Evolutionary conservation across 2,888 invertebrate genomes (phyloP).

Genomic region (Andrena dorsata): DNA sequence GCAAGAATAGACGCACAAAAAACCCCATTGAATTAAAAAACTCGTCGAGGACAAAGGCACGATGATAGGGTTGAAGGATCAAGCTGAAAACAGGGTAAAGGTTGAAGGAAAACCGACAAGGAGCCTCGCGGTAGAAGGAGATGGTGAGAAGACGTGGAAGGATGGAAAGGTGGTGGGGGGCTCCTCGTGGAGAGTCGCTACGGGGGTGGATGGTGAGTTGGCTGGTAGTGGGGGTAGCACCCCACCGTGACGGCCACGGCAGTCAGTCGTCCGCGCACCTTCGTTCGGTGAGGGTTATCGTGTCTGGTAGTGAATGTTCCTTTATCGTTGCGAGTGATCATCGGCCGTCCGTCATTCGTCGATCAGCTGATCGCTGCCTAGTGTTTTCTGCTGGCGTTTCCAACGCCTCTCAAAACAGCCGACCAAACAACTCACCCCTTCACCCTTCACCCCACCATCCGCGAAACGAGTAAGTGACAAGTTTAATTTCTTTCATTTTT

Average conservation of each 20-base stretch:
- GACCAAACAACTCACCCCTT: neutral
- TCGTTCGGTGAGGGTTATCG: slow-evolving; percentile 81
- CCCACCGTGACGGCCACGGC: slow-evolving; percentile 72
- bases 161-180: slow-evolving; percentile 30
- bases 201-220: slow-evolving; percentile 28
- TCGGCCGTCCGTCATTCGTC: slow-evolving; percentile 50
- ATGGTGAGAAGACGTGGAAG: slow-evolving; percentile 35
- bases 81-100: slow-evolving; percentile 31
- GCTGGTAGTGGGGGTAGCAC: slow-evolving; percentile 66
- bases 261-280: slow-evolving; percentile 83
- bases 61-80: slow-evolving; percentile 4
- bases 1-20: no score
- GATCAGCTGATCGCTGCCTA: slow-evolving; percentile 53
- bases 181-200: slow-evolving; percentile 22
- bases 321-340: slow-evolving; percentile 42
- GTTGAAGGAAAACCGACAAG: slow-evolving; percentile 17
- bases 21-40: no score
- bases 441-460: neutral
- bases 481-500: neutral
- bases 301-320: slow-evolving; percentile 51
- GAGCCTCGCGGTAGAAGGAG: slow-evolving; percentile 3
- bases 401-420: neutral
- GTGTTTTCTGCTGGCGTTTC: slow-evolving; percentile 23
- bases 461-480: slow-evolving; percentile 14
- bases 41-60: neutral